These are phyloP conservation scores for Eucera pruinosa DNA, from an alignment of 2,888 invertebrate genomes.

Conservation along the genomic window DNA sequence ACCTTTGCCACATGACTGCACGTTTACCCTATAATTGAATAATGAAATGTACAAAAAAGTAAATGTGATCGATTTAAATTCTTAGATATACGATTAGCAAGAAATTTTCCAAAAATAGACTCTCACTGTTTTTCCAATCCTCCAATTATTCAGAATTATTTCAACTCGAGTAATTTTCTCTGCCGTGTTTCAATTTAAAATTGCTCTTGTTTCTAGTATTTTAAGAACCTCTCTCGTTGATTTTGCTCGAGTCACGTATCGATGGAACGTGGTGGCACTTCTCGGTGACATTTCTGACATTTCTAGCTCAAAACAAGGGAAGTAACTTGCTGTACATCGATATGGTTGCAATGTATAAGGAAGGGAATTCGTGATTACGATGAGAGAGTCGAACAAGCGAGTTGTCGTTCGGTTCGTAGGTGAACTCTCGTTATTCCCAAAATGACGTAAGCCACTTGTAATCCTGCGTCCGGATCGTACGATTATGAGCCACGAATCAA, in stretches of 20 bases:
- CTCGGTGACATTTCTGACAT: conserved; percentile 16
- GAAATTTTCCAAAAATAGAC: no score
- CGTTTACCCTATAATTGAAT: no score
- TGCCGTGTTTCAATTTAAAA: no score
- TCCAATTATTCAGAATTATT: no score
- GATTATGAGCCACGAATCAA: conserved; percentile 58
- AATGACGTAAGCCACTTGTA: conserved; percentile 49
- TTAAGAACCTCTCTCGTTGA: no score
- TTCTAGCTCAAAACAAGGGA: neutral
- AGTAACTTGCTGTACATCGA: neutral
- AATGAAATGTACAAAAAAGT: no score
- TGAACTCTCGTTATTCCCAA: conserved; percentile 17
- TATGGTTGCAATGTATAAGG: neutral
- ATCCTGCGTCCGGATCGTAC: conserved; percentile 33
- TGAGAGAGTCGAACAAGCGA: neutral
- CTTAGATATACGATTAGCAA: no score
- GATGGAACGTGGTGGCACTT: neutral
- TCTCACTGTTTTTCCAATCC: no score
- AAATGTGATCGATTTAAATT: no score
- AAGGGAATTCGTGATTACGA: conserved; percentile 26
- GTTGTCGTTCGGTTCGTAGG: neutral
- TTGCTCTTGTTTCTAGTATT: no score
- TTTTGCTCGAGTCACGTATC: neutral
- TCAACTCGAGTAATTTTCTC: no score
- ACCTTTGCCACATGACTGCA: no score